phyloP scores from a whole-genome alignment of 2,113 vertebrate species.

The Propithecus coquereli region DNA sequence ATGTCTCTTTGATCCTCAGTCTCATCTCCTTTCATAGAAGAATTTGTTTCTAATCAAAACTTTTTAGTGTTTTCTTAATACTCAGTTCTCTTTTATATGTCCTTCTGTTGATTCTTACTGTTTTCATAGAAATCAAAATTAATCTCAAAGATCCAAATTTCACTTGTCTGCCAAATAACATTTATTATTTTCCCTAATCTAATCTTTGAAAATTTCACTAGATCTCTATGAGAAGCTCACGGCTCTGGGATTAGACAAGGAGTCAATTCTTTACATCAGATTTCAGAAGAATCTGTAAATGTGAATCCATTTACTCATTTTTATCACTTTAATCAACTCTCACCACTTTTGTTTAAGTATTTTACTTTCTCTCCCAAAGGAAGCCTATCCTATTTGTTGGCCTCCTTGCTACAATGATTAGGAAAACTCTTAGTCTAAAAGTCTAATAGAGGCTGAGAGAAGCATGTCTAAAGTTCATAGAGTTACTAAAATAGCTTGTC shows the following conservation, averaged over 20 bases:
- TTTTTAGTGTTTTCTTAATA: not conserved
- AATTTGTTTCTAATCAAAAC: not conserved
- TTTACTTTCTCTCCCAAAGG: not conserved
- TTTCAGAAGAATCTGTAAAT: constrained; percentile 14
- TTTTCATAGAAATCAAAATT: constrained; percentile 7
- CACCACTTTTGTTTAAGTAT: not conserved
- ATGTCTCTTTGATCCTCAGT: not conserved
- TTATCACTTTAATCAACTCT: not conserved
- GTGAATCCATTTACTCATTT: not conserved
- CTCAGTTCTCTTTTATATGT: not conserved
- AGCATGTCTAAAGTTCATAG: not conserved
- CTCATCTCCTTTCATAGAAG: not conserved
- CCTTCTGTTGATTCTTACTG: not conserved
- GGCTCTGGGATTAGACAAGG: not conserved
- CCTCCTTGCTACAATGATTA: not conserved
- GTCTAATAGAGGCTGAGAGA: not conserved
- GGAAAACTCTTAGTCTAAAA: not conserved
- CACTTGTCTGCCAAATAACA: not conserved
- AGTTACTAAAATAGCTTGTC: not conserved
- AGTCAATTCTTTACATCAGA: not conserved
- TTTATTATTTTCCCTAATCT: not conserved
- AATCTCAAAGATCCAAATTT: not conserved
- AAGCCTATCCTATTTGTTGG: not conserved
- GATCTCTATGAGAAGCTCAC: not conserved
- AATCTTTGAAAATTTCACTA: not conserved